phyloP scores from a whole-genome alignment of 1,140 invertebrate species.

The Microplitis mediator region DNA sequence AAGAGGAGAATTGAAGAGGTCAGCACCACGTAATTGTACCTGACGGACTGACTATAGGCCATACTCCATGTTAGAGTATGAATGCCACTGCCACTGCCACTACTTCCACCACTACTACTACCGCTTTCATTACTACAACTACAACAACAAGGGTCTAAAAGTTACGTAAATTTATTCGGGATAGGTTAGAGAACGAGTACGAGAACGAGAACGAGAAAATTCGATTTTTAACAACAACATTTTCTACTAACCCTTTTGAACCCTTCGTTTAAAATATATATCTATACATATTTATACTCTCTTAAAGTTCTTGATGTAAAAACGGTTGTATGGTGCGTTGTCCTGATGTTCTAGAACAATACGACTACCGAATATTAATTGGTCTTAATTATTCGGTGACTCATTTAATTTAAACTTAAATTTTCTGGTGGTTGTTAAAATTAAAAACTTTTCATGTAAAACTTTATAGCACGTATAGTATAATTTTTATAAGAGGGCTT shows the following conservation, averaged over 20 bases:
- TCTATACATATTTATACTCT: neutral
- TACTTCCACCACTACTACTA: too few species aligned
- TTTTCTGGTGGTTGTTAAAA: neutral
- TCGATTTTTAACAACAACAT: constrained; percentile 44
- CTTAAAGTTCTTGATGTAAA: neutral
- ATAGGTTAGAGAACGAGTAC: neutral
- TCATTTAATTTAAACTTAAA: neutral
- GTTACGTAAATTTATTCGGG: constrained; percentile 6
- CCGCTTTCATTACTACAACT: neutral
- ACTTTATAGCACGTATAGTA: too few species aligned
- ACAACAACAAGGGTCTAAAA: neutral
- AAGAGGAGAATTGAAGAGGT: neutral
- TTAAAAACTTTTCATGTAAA: too few species aligned
- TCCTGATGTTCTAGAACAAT: neutral
- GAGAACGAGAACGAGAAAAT: constrained; percentile 21
- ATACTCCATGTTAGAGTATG: constrained; percentile 1
- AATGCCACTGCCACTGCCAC: too few species aligned
- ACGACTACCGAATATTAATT: constrained; percentile 54
- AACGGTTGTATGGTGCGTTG: neutral
- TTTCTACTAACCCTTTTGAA: constrained; percentile 21
- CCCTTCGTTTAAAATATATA: neutral
- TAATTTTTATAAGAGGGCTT: too few species aligned
- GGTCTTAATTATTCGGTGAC: constrained; percentile 48
- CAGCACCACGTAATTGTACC: constrained; percentile 40
- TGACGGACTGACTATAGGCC: constrained; percentile 27